phyloP scores from a whole-genome alignment of 2,888 invertebrate species.

The Cephus spinipes region DNA sequence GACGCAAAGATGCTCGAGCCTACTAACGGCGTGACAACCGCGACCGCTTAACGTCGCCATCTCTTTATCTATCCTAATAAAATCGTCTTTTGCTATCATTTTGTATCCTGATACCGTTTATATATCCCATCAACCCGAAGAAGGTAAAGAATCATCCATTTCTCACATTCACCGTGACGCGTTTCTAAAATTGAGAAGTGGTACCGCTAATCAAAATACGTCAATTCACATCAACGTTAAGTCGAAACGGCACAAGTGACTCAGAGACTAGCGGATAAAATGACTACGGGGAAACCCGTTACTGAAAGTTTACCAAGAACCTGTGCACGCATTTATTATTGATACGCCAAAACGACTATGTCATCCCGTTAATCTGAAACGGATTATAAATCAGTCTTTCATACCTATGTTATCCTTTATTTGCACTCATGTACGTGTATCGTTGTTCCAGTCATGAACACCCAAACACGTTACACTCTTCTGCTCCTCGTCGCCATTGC shows the following conservation, averaged over 20 bases:
- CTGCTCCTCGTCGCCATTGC: conserved; percentile 35
- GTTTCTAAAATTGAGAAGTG: neutral
- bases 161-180: neutral
- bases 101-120: neutral
- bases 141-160: neutral
- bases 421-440: conserved; percentile 8
- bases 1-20: neutral
- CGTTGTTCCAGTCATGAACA: conserved; percentile 33
- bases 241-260: neutral
- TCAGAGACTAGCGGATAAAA: neutral
- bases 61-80: neutral
- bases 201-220: neutral
- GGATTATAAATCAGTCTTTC: neutral
- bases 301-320: neutral
- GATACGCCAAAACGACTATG: neutral
- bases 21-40: neutral
- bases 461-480: conserved; percentile 35
- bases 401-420: neutral
- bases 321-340: neutral
- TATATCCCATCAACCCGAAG: neutral
- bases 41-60: neutral
- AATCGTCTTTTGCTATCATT: neutral
- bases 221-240: neutral
- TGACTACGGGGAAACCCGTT: neutral
- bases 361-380: neutral